Conservation (phyloP, 2,113 vertebrate species). For the Anguilla japonica region DNA sequence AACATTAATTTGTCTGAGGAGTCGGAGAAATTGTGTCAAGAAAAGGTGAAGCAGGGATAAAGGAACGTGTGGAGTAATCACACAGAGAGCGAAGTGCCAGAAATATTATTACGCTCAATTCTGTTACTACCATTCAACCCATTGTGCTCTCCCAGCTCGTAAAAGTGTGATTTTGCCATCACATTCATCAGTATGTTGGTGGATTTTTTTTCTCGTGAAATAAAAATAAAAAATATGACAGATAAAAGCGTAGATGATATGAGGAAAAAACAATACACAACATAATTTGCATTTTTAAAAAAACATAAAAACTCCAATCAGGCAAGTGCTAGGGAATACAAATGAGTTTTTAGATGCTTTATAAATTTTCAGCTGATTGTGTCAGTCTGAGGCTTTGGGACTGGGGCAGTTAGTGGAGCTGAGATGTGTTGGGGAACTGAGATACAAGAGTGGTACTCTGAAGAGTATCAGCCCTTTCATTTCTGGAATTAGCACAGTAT, state of each 20-base stretch:
- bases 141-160: not conserved
- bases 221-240: too few species aligned
- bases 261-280: too few species aligned
- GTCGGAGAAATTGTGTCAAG: constrained; percentile 7
- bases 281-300: too few species aligned
- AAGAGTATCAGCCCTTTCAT: not conserved
- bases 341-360: too few species aligned
- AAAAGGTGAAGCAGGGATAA: constrained; percentile 23
- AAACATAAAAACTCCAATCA: too few species aligned
- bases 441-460: not conserved
- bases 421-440: not conserved
- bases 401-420: not conserved
- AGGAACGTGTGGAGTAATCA: not conserved
- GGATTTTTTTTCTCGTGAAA: not conserved
- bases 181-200: not conserved
- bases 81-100: not conserved
- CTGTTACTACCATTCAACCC: not conserved
- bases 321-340: too few species aligned
- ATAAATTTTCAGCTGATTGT: too few species aligned
- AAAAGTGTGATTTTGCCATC: not conserved
- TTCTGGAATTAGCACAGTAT: not conserved
- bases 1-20: constrained; percentile 30
- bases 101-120: constrained; percentile 2
- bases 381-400: too few species aligned
- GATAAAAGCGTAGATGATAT: too few species aligned